Percentiles rank a stretch among this genome's conserved stretches.
phyloP scores from a whole-genome alignment of 1,140 invertebrate species.

The Penaeus chinensis region DNA sequence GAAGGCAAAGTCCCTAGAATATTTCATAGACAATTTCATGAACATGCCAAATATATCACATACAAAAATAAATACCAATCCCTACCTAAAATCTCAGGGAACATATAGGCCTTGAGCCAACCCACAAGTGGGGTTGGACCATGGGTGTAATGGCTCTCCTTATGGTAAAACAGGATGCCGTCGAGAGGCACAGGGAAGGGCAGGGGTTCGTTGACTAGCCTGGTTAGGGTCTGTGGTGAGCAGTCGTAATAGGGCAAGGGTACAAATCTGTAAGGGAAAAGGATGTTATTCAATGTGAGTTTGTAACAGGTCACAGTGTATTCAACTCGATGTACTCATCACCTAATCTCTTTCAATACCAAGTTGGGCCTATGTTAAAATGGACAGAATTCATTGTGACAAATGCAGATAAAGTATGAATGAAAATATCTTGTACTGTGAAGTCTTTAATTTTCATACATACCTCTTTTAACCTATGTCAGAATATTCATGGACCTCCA shows the following conservation, averaged over 20 bases:
- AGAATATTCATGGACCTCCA: no score
- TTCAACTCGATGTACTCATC: no score
- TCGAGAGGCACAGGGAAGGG: constrained; percentile 71
- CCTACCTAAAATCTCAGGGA: constrained; percentile 79
- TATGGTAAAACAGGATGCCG: constrained; percentile 86
- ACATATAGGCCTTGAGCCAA: constrained; percentile 90
- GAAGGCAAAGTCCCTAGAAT: no score
- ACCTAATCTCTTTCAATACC: no score
- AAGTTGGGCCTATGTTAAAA: no score
- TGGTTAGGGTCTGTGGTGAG: constrained; percentile 20
- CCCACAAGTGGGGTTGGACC: constrained; percentile 86
- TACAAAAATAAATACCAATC: background rate
- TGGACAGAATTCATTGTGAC: no score
- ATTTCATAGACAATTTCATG: no score
- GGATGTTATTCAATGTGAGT: background rate
- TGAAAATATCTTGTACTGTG: no score
- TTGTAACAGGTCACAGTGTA: background rate
- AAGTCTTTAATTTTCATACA: no score
- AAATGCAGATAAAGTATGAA: no score
- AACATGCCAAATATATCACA: no score
- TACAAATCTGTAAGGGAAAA: constrained; percentile 47
- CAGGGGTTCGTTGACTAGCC: constrained; percentile 30
- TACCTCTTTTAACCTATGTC: no score
- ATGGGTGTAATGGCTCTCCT: constrained; percentile 79
- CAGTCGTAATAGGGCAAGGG: constrained; percentile 43